Evolutionary conservation across 1,140 invertebrate genomes (phyloP), one percentile per base, ranked within the genome.

Genomic region (Drosophila carrolli): DNA sequence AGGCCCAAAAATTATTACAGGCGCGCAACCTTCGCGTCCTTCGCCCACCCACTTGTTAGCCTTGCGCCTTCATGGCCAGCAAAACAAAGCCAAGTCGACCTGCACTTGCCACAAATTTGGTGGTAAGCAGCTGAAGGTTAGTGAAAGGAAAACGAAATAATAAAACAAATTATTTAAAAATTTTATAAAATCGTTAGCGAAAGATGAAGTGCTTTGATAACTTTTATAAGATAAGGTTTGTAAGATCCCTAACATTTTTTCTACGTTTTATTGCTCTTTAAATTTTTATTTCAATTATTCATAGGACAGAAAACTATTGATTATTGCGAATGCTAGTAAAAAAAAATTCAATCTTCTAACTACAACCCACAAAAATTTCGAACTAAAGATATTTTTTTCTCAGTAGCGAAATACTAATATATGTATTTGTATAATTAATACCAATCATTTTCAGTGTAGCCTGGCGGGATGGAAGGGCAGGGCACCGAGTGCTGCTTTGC

Each of bases 401-500:
- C 7, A 7, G 29, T 32, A 7, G 6, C 29, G 7, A 32, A 23
- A 23, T 23, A 23, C 23, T 23, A 23, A 23, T 23, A 23, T 23
- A 23, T 23, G 23, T 23, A 23, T 23, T 23, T 23, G 23, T 23
- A 23, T 23, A 23, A 32, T 32, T 6, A 7, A 32, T 32, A 27
- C 13, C 14, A 5, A 35, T 16, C 23, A 59, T n/a, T 35, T 4
- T 10, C 66, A 72, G 68, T 72, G 68, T 43, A 19, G 11, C n/a
- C 14, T 27, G 38, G 44, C 50, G 16, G 1, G 11, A 16, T 27
- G 32, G 27, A 40, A 38, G 44, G 41, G 8, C 54, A 38, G 44
- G 41, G 8, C 54, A 57, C 38, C 63, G 41, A 83, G 80, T 66
- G 83, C 84, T 89, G 83, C 79, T 88, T 88, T 88, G 84, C 84